phyloP scores from a whole-genome alignment of 2,797 vertebrate genomes.

The Syngnathus rostellatus region DNA sequence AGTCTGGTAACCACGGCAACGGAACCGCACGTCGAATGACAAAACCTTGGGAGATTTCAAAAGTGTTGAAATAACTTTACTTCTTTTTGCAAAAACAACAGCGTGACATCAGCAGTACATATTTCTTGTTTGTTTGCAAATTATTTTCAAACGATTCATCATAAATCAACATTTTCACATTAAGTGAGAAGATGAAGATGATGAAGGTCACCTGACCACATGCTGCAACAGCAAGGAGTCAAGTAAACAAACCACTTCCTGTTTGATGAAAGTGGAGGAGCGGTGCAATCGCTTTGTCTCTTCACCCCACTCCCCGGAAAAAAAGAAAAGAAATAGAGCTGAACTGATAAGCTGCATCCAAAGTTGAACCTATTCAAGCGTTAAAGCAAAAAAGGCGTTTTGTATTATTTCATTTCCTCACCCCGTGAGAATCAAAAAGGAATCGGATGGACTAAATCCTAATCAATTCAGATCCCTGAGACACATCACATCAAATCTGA shows the following conservation, averaged over 20 bases:
- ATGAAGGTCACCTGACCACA: background rate
- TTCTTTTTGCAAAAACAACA: background rate
- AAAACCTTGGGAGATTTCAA: background rate
- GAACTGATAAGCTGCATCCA: too few relatives aligned
- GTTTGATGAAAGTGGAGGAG: background rate
- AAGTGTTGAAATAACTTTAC: background rate
- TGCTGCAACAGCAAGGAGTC: background rate
- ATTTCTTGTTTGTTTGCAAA: background rate
- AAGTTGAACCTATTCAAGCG: too few relatives aligned
- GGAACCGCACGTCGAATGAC: background rate
- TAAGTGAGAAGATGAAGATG: background rate
- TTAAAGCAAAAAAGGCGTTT: too few relatives aligned
- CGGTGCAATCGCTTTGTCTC: background rate
- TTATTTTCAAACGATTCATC: background rate
- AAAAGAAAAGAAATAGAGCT: too few relatives aligned
- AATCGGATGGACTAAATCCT: too few relatives aligned
- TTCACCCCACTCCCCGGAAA: background rate
- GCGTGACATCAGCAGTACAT: background rate
- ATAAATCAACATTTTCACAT: background rate
- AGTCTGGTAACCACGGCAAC: background rate
- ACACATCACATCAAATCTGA: too few relatives aligned
- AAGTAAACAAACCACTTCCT: background rate
- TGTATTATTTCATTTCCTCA: too few relatives aligned
- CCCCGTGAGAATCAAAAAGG: too few relatives aligned
- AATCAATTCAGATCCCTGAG: too few relatives aligned